Evolutionary conservation across 64 coral and sea anemone genomes (phyloP).

Genomic region (Stichodactyla helianthus): DNA sequence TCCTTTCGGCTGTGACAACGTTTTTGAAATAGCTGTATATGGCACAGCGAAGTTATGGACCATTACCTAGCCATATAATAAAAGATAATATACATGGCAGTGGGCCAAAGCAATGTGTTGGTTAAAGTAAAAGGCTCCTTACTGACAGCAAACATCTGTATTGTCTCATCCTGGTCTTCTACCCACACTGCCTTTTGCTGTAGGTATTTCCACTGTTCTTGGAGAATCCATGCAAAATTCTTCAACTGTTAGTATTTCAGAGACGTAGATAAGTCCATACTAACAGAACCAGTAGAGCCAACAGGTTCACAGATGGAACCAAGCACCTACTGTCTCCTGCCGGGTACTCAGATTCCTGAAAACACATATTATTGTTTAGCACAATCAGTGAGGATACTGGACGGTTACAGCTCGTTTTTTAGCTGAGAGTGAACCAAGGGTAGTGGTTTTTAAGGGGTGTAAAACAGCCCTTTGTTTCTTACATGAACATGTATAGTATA

Average conservation of each 20-base stretch:
- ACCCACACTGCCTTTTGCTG: background rate
- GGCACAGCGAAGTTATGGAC: too few species aligned
- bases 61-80: background rate
- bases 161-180: too few species aligned
- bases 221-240: background rate
- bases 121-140: background rate
- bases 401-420: too few species aligned
- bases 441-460: too few species aligned
- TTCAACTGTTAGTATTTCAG: background rate
- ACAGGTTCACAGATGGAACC: background rate
- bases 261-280: background rate
- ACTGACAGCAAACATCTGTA: too few species aligned
- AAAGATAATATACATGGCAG: background rate
- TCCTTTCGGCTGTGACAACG: too few species aligned
- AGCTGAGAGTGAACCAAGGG: too few species aligned
- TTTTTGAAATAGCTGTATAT: too few species aligned
- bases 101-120: background rate
- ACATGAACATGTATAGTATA: too few species aligned
- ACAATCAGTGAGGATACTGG: background rate
- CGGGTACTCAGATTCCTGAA: conserved; percentile 18
- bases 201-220: background rate
- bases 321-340: background rate
- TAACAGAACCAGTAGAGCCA: background rate
- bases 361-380: background rate
- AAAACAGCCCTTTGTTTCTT: too few species aligned